These are phyloP conservation scores for Notodonta ziczac DNA, from an alignment of 2,888 invertebrate species.

Conservation along the genomic window DNA sequence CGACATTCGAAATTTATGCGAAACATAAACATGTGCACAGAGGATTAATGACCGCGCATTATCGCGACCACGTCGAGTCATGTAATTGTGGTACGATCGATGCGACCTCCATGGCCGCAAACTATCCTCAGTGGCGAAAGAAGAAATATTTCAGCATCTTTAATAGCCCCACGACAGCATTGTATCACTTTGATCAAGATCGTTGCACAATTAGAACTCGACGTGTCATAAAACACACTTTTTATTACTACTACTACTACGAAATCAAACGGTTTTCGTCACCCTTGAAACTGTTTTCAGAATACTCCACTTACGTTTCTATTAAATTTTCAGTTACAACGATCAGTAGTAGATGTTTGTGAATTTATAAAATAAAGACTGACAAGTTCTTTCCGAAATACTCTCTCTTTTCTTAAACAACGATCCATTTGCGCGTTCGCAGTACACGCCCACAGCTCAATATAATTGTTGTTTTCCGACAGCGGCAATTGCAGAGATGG, in stretches of 20 bases:
- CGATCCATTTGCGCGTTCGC: constrained; percentile 10
- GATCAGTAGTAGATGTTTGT: neutral
- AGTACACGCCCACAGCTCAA: constrained; percentile 10
- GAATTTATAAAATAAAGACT: neutral
- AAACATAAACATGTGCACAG: constrained; percentile 50
- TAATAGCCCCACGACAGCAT: constrained; percentile 27
- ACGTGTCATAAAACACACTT: neutral
- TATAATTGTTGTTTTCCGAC: constrained; percentile 23
- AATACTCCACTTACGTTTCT: neutral
- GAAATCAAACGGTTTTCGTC: neutral
- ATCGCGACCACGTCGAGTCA: constrained; percentile 56
- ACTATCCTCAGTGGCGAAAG: constrained; percentile 54
- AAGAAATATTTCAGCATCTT: constrained; percentile 42
- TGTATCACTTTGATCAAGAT: constrained; percentile 23
- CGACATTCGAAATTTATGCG: constrained; percentile 49
- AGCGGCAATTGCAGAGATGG: constrained; percentile 29
- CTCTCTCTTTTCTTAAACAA: constrained; percentile 1
- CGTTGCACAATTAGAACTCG: constrained; percentile 19
- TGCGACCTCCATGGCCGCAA: constrained; percentile 58
- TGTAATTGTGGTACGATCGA: constrained; percentile 66
- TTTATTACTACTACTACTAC: neutral
- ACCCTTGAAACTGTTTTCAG: neutral
- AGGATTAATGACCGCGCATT: constrained; percentile 69
- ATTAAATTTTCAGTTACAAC: neutral
- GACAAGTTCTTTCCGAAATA: constrained; percentile 5